phyloP scores from a whole-genome alignment of 2,888 invertebrate genomes.

The Hirtodrosophila duncani region DNA sequence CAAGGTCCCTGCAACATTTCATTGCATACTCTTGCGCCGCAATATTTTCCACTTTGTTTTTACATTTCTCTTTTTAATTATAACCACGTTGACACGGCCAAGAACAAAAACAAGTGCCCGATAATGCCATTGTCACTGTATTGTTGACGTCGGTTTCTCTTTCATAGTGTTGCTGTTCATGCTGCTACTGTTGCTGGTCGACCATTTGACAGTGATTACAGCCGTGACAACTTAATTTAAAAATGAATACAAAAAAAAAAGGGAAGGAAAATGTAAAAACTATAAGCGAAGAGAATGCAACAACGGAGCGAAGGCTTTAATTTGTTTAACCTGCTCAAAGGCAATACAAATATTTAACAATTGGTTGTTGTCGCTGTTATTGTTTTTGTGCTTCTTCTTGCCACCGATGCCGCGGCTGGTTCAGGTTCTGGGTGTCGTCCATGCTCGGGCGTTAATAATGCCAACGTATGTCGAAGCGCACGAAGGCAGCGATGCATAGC shows the following conservation, averaged over 20 bases:
- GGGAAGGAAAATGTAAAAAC: not conserved
- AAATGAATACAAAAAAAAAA: not conserved
- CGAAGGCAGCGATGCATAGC: constrained; percentile 34
- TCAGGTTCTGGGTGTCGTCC: too few relatives aligned
- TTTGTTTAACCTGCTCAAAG: not conserved
- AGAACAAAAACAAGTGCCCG: constrained; percentile 7
- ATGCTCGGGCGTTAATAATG: too few relatives aligned
- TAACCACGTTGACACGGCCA: constrained; percentile 21
- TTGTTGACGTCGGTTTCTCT: not conserved
- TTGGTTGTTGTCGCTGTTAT: constrained; percentile 1
- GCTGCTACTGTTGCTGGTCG: too few relatives aligned
- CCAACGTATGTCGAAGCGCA: constrained; percentile 23
- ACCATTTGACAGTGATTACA: too few relatives aligned
- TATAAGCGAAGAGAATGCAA: not conserved
- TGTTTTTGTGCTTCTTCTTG: not conserved
- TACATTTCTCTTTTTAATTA: constrained; percentile 25
- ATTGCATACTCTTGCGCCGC: constrained; percentile 11
- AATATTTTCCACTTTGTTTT: too few relatives aligned
- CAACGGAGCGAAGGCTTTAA: constrained; percentile 26
- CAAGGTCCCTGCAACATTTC: not conserved
- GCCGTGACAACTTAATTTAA: constrained; percentile 26
- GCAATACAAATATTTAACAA: constrained; percentile 1
- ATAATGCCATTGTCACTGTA: constrained; percentile 11
- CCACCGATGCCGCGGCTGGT: too few relatives aligned
- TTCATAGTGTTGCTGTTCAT: too few relatives aligned